Base-by-base conservation (phyloP, 2,888 invertebrate genomes). In the Phaedon cochleariae region DNA sequence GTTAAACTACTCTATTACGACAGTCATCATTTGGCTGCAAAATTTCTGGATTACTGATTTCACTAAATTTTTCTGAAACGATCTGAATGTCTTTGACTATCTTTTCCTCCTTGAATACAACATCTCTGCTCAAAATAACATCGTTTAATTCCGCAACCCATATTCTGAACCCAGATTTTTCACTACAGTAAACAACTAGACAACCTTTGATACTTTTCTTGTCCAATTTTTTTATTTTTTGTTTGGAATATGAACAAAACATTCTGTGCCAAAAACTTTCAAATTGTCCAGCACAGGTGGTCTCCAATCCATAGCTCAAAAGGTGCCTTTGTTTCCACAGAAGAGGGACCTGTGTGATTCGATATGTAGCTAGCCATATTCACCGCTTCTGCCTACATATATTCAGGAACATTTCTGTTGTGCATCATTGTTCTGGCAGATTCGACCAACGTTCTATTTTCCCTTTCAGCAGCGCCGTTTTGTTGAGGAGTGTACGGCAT, bases 401-500 rank as follows among this genome's bases (percentile, higher is more conserved):
- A 9, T 10, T 34, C 31, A 7, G 31, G 31, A 5, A 34, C 1
- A 9, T 10, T 10, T 10, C 10, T 10, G 9, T 4, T 9, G 9
- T 34, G 9, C 10, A 34, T 7, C 31, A 5, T 9, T 34, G 31
- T 34, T 10, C 9, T 34, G 31, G 31, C 31, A 9, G 31, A 5
- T 10, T 34, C 31, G 31, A 34, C 31, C 6, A 34, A 9, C 2
- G 73, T 74, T 48, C 70, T 34, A 58, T 63, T 58, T 34, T 69
- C 51, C 52, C 70, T 62, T 61, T 71, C 71, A 20, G 71, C 67
- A 9, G 62, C 66, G 9, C 71, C 71, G 63, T 73, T 70, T 31
- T 60, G 62, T 60, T 72, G 61, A 1, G 69, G 71, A 1, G 67
- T 65, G 45, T 73, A 65, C 7, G 69, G 62, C 29, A 68, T 58